phyloP scores from a whole-genome alignment of 2,797 vertebrate genomes.

The Cheracebus regulus region DNA sequence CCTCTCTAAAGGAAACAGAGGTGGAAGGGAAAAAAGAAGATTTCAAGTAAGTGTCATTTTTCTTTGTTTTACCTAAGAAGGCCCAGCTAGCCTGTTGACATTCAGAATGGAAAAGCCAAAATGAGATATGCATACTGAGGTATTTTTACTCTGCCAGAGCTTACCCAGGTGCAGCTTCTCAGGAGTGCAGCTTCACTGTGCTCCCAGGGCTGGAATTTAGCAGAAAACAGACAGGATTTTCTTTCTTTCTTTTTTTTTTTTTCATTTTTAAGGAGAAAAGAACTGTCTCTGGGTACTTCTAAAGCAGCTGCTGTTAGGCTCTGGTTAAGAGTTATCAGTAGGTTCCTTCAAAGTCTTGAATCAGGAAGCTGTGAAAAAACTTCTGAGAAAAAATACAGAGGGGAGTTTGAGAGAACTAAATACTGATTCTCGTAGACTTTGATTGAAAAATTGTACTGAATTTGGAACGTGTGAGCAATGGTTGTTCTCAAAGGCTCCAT shows the following conservation, averaged over 20 bases:
- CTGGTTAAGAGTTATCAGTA: constrained; percentile 46
- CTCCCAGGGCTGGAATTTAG: background rate
- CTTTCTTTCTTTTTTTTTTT: background rate
- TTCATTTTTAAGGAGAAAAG: background rate
- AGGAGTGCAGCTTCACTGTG: no score
- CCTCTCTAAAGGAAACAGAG: background rate
- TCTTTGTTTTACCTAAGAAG: background rate
- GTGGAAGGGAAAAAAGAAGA: background rate
- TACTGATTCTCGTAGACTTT: constrained; percentile 62
- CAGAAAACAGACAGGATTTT: background rate
- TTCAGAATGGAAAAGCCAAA: background rate
- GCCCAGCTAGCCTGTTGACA: background rate
- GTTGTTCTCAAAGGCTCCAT: constrained; percentile 71
- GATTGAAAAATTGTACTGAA: constrained; percentile 68
- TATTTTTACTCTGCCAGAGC: background rate
- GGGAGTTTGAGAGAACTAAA: constrained; percentile 49
- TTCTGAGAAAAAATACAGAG: constrained; percentile 52
- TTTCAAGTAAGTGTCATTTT: background rate
- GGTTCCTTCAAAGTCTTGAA: constrained; percentile 63
- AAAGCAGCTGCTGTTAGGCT: constrained; percentile 61
- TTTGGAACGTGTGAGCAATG: constrained; percentile 67
- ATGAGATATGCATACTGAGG: background rate
- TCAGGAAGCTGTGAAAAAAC: constrained; percentile 52
- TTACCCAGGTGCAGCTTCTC: background rate
- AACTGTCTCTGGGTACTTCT: constrained; percentile 53